phyloP scores from a whole-genome alignment of 1,140 invertebrate genomes.

The Lepidurus couesii region DNA sequence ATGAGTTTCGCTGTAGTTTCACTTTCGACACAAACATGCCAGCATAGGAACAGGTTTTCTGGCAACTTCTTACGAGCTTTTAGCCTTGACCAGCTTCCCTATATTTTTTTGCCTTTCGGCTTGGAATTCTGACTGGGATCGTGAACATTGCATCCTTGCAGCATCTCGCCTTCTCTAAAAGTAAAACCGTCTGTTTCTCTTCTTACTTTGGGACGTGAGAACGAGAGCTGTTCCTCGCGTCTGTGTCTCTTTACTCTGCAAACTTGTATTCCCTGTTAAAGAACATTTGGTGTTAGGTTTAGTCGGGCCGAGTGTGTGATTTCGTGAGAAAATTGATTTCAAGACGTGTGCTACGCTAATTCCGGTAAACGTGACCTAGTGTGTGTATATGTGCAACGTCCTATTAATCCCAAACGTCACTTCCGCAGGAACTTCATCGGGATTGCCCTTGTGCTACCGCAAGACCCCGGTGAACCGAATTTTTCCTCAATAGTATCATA shows the following conservation, averaged over 20 bases:
- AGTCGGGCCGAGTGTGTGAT: too few species aligned
- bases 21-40: not conserved
- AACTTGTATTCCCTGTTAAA: too few species aligned
- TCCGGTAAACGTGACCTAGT: not conserved
- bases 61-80: not conserved
- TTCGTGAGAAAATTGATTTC: too few species aligned
- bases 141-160: too few species aligned
- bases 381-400: not conserved
- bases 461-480: not conserved
- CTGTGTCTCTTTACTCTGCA: too few species aligned
- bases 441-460: not conserved
- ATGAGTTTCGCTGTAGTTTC: not conserved
- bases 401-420: not conserved
- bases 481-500: not conserved
- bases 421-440: conserved; percentile 3
- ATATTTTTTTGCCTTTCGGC: not conserved
- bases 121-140: too few species aligned
- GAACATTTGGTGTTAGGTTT: too few species aligned
- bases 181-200: too few species aligned
- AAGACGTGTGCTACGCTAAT: too few species aligned
- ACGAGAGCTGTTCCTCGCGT: too few species aligned
- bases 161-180: too few species aligned
- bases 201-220: too few species aligned
- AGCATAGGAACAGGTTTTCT: not conserved
- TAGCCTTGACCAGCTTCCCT: conserved; percentile 13